Conservation (phyloP, 2,888 invertebrate genomes). For the Eupithecia pulchellata region DNA sequence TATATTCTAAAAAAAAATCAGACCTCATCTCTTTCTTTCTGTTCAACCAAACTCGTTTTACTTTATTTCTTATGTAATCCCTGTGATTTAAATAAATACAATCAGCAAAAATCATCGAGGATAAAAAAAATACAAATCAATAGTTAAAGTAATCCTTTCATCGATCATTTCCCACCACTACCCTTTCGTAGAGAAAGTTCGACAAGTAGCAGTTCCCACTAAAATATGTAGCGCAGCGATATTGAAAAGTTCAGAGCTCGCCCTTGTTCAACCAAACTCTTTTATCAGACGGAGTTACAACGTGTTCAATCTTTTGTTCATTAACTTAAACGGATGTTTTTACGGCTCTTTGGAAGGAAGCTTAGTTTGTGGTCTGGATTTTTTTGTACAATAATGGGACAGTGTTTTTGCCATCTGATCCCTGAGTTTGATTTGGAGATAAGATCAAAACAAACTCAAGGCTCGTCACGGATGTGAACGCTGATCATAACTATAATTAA, state of each 20-base stretch:
- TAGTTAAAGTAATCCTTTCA: too few relatives aligned
- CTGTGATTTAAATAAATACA: too few relatives aligned
- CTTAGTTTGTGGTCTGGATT: conserved; percentile 6
- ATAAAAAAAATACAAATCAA: too few relatives aligned
- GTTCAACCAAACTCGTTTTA: too few relatives aligned
- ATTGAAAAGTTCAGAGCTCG: conserved; percentile 76
- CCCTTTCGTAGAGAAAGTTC: conserved; percentile 65
- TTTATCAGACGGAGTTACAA: conserved; percentile 56
- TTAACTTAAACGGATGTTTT: conserved; percentile 48
- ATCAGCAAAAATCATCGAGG: too few relatives aligned
- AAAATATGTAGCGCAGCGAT: conserved; percentile 82
- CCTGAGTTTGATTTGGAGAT: too few relatives aligned
- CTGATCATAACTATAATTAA: too few relatives aligned
- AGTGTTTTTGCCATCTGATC: background rate
- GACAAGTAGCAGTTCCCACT: conserved; percentile 77
- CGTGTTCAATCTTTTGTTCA: conserved; percentile 53
- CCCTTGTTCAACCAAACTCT: conserved; percentile 57
- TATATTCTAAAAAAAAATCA: too few relatives aligned
- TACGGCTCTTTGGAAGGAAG: conserved; percentile 37
- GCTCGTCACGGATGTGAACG: too few relatives aligned
- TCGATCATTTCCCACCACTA: conserved; percentile 50
- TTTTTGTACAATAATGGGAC: background rate
- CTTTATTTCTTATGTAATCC: too few relatives aligned
- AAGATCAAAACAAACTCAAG: too few relatives aligned
- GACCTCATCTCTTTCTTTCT: too few relatives aligned